phyloP scores from a whole-genome alignment of 1,140 invertebrate genomes.

The Neodiprion virginianus region DNA sequence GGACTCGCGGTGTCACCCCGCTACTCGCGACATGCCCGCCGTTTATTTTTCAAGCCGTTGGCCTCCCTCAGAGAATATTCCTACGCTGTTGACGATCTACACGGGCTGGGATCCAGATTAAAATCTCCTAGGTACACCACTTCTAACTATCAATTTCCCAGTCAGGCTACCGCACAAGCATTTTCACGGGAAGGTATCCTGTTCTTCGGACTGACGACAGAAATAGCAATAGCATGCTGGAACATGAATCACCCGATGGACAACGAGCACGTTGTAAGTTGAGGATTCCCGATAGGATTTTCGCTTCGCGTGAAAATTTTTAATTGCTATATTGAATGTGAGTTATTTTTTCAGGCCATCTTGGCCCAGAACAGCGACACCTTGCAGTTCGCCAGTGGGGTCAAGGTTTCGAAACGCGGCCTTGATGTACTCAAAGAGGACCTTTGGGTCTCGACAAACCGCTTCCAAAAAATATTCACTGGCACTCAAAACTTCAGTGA shows the following conservation, averaged over 20 bases:
- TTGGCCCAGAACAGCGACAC: constrained; percentile 19
- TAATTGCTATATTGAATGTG: neutral
- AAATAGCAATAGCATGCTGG: constrained; percentile 54
- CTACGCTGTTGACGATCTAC: constrained; percentile 44
- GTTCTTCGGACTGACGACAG: constrained; percentile 46
- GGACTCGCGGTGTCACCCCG: constrained; percentile 65
- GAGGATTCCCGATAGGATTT: constrained; percentile 13
- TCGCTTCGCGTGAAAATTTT: too few relatives aligned
- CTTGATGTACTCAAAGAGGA: neutral
- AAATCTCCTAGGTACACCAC: constrained; percentile 21
- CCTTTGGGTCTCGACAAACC: neutral
- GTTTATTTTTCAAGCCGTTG: constrained; percentile 74
- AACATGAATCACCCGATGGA: constrained; percentile 33
- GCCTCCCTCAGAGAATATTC: constrained; percentile 72
- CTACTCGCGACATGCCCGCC: constrained; percentile 59
- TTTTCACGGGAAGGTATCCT: constrained; percentile 44
- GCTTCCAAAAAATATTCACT: constrained; percentile 13
- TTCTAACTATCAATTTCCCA: constrained; percentile 27
- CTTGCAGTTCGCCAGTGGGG: constrained; percentile 28
- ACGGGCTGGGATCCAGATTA: constrained; percentile 6
- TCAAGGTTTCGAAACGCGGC: constrained; percentile 21
- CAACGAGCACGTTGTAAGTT: constrained; percentile 30
- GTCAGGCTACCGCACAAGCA: constrained; percentile 49
- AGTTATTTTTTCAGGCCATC: constrained; percentile 12
- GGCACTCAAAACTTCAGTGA: constrained; percentile 16